Conservation (phyloP, 1,140 invertebrate genomes). For the Mactra quadrangularis region DNA sequence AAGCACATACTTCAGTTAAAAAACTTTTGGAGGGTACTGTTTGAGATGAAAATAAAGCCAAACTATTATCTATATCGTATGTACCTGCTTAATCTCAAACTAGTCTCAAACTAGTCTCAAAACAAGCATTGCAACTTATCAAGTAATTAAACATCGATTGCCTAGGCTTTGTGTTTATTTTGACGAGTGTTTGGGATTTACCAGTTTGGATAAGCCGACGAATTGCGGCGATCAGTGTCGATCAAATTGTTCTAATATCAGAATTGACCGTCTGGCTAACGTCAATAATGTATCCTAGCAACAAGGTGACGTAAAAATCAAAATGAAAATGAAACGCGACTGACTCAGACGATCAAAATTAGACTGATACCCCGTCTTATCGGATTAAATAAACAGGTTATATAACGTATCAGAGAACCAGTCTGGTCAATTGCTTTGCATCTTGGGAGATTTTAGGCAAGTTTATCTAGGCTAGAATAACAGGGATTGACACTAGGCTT, state of each 20-base stretch:
- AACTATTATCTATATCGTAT: no score
- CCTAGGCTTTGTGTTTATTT: constrained; percentile 45
- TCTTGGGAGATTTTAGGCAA: background rate
- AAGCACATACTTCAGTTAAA: no score
- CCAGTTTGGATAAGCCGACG: constrained; percentile 18
- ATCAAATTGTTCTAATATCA: background rate
- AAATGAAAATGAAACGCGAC: background rate
- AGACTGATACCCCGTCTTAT: constrained; percentile 3
- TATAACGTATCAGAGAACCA: constrained; percentile 1
- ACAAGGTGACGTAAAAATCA: background rate
- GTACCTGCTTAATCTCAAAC: no score
- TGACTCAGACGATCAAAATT: background rate
- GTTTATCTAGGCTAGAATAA: no score
- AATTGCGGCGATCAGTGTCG: constrained; percentile 32
- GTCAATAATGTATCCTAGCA: constrained; percentile 43
- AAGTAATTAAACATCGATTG: constrained; percentile 35
- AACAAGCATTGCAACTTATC: constrained; percentile 17
- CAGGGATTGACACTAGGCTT: no score
- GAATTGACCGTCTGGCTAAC: constrained; percentile 17
- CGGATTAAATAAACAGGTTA: background rate
- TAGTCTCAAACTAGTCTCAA: background rate
- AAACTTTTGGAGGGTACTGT: no score
- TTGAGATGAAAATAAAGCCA: no score
- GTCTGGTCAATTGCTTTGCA: constrained; percentile 1
- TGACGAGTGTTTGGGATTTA: constrained; percentile 32